Conservation (phyloP, 2,113 vertebrate genomes). For the Thymallus thymallus region DNA sequence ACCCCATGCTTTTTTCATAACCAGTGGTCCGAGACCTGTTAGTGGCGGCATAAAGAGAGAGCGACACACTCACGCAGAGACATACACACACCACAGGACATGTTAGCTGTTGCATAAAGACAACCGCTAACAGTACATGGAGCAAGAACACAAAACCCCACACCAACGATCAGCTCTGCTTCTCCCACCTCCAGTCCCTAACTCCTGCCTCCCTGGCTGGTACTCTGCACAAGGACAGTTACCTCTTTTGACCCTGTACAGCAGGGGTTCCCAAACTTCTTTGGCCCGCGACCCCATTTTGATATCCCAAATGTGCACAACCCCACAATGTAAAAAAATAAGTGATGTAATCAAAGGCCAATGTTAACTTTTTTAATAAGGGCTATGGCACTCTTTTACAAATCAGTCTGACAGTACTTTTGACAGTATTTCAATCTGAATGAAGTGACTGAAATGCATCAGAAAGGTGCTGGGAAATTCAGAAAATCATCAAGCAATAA, state of each 20-base stretch:
- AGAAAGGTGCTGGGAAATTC: too few species aligned
- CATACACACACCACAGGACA: slow-evolving; percentile 18
- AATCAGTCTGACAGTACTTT: too few species aligned
- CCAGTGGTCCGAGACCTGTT: slow-evolving; percentile 63
- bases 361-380: too few species aligned
- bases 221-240: not conserved
- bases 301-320: too few species aligned
- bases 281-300: too few species aligned
- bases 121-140: slow-evolving; percentile 28
- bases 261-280: too few species aligned
- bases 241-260: not conserved
- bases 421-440: too few species aligned
- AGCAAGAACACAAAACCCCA: slow-evolving; percentile 48
- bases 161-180: slow-evolving; percentile 37
- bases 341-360: too few species aligned
- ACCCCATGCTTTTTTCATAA: slow-evolving; percentile 57
- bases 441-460: too few species aligned
- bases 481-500: too few species aligned
- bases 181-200: slow-evolving; percentile 17
- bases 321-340: too few species aligned
- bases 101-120: slow-evolving; percentile 46
- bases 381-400: too few species aligned
- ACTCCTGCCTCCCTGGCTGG: not conserved
- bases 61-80: slow-evolving; percentile 1
- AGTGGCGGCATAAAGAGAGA: slow-evolving; percentile 37